Conservation (phyloP, 35 echinoderm and acorn worm genomes). For the Strongylocentrotus purpuratus region DNA sequence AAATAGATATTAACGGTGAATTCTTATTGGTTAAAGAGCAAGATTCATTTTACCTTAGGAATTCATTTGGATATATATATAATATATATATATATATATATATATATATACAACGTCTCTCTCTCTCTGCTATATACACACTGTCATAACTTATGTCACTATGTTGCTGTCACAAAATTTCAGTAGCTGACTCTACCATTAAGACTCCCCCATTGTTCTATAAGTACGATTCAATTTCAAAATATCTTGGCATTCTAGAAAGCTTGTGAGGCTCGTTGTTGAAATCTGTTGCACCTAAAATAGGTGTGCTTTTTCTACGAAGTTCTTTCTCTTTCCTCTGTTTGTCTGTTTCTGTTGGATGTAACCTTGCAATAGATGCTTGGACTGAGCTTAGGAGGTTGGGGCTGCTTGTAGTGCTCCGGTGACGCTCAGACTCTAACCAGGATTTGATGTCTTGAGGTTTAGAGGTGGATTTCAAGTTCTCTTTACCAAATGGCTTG, state of each 20-base stretch:
- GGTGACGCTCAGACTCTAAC: constrained; percentile 51
- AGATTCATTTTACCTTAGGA: neutral
- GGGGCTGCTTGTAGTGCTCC: constrained; percentile 55
- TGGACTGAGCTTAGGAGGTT: constrained; percentile 53
- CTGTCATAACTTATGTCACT: constrained; percentile 3
- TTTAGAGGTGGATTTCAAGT: constrained; percentile 33
- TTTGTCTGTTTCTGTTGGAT: constrained; percentile 1
- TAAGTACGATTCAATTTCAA: constrained; percentile 58
- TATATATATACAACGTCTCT: constrained; percentile 8
- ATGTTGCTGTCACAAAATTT: neutral
- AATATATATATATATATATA: too few species aligned
- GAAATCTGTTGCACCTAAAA: constrained; percentile 25
- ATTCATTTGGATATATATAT: constrained; percentile 5
- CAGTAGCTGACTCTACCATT: neutral
- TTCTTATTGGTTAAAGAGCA: neutral
- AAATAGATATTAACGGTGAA: neutral
- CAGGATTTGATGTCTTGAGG: constrained; percentile 62
- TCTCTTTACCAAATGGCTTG: constrained; percentile 63
- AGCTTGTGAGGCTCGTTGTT: constrained; percentile 47
- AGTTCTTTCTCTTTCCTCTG: constrained; percentile 37
- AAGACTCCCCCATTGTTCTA: neutral
- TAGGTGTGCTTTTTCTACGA: constrained; percentile 23
- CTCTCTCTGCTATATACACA: constrained; percentile 34
- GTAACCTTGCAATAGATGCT: constrained; percentile 30
- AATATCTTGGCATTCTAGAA: constrained; percentile 46